These are phyloP conservation scores for Cremastobaeus sp. DNA, from an alignment of 2,888 invertebrate species.

Conservation along the genomic window DNA sequence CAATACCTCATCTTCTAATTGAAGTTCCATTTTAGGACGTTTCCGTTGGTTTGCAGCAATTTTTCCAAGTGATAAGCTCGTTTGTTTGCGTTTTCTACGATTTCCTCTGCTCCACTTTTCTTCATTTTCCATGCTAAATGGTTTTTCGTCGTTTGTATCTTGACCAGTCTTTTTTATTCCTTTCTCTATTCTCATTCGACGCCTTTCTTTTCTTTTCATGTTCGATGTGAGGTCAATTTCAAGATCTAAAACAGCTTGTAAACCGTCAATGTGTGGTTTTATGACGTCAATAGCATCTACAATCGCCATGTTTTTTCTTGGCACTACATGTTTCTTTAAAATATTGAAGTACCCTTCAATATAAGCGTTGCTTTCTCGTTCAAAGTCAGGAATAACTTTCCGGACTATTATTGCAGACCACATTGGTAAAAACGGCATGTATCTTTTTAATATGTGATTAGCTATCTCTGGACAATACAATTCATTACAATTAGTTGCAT, in stretches of 20 bases:
- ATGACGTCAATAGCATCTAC: not conserved
- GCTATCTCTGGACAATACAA: not conserved
- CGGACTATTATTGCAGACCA: constrained; percentile 11
- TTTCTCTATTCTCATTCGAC: too few species aligned
- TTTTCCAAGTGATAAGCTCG: not conserved
- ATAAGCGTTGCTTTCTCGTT: constrained; percentile 12
- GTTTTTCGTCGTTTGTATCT: not conserved
- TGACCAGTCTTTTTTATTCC: not conserved
- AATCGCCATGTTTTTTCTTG: not conserved
- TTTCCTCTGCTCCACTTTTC: constrained; percentile 10
- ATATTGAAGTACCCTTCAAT: constrained; percentile 17
- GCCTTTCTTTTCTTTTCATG: not conserved
- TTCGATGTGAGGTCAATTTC: not conserved
- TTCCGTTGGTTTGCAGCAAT: not conserved
- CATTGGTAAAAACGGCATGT: constrained; percentile 14
- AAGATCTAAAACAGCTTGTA: not conserved
- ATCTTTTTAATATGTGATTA: constrained; percentile 12
- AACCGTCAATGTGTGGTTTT: not conserved
- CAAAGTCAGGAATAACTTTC: constrained; percentile 5
- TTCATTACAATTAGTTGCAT: not conserved
- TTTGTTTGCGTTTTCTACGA: not conserved
- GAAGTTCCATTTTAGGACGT: not conserved
- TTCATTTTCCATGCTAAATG: not conserved
- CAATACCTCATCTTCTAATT: too few species aligned
- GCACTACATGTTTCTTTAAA: constrained; percentile 1